These are phyloP conservation scores for Epinephelus awoara DNA, from an alignment of 2,797 vertebrate species.

Conservation along the genomic window DNA sequence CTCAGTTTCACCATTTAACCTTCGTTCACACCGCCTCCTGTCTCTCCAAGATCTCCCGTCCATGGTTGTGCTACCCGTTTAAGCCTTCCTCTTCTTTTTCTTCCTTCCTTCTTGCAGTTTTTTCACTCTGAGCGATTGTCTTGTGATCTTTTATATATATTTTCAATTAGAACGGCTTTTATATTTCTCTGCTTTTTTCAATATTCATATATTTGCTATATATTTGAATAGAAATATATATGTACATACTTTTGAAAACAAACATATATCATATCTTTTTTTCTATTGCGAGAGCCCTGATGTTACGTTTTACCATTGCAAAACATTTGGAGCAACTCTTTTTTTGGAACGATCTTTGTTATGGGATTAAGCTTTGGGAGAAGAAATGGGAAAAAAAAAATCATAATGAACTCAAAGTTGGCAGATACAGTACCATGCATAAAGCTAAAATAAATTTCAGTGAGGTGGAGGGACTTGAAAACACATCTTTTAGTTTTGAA, in stretches of 20 bases:
- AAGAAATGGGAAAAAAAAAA: constrained; percentile 60
- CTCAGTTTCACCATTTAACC: constrained; percentile 56
- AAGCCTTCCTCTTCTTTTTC: constrained; percentile 60
- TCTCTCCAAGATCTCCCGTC: constrained; percentile 58
- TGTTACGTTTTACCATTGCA: constrained; percentile 82
- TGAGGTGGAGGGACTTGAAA: constrained; percentile 71
- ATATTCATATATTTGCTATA: constrained; percentile 89
- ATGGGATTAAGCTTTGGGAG: constrained; percentile 84
- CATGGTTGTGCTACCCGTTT: constrained; percentile 81
- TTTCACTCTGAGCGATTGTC: constrained; percentile 88
- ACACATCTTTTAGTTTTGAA: constrained; percentile 66
- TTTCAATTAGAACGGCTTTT: constrained; percentile 87
- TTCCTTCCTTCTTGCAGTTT: constrained; percentile 69
- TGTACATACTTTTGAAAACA: constrained; percentile 89
- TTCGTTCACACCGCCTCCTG: constrained; percentile 56
- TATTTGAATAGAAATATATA: constrained; percentile 92
- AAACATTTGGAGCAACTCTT: constrained; percentile 85
- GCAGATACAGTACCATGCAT: constrained; percentile 79
- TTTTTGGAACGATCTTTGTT: constrained; percentile 82
- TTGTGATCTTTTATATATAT: constrained; percentile 88
- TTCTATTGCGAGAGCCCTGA: constrained; percentile 90
- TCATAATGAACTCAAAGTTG: constrained; percentile 36
- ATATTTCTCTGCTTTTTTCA: constrained; percentile 87
- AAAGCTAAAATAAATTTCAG: constrained; percentile 73
- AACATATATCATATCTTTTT: constrained; percentile 88